Evolutionary conservation across 2,888 invertebrate species (phyloP).

Genomic region (Polydrusus pterygomalis): DNA sequence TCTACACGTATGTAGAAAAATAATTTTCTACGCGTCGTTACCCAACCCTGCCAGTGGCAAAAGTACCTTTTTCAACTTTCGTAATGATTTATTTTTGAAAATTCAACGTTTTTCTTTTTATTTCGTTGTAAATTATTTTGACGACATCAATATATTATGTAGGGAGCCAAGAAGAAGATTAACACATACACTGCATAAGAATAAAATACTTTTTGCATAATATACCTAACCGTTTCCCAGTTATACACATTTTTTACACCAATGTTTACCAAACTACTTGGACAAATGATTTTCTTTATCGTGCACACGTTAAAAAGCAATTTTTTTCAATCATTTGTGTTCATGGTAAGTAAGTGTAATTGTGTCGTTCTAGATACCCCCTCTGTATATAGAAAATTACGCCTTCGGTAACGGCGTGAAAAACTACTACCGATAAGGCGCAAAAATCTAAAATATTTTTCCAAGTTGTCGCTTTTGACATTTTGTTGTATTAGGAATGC

Average conservation of each 20-base stretch:
- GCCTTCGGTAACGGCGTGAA: conserved; percentile 20
- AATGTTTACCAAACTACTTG: conserved; percentile 8
- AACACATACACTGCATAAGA: not conserved
- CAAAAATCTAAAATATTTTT: conserved; percentile 26
- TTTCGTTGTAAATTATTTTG: too few species aligned
- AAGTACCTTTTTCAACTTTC: too few species aligned
- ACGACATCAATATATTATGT: too few species aligned
- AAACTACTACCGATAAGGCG: conserved; percentile 6
- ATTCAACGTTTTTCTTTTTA: too few species aligned
- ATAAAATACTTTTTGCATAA: conserved; percentile 15
- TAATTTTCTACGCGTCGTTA: too few species aligned
- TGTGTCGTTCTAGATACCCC: conserved; percentile 32
- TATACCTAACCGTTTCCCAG: not conserved
- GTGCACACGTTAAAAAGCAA: conserved; percentile 28
- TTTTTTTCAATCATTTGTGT: conserved; percentile 39
- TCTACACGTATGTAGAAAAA: too few species aligned
- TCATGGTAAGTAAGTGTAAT: conserved; percentile 42
- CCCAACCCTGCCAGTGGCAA: too few species aligned
- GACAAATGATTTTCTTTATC: conserved; percentile 24
- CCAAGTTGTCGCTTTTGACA: conserved; percentile 15
- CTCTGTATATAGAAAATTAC: conserved; percentile 27
- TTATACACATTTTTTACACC: conserved; percentile 4
- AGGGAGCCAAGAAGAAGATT: too few species aligned
- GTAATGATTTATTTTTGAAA: too few species aligned
- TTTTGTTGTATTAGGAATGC: conserved; percentile 2